These are phyloP conservation scores for Orcinus orca DNA, from an alignment of 2,113 vertebrate species.

Conservation along the genomic window DNA sequence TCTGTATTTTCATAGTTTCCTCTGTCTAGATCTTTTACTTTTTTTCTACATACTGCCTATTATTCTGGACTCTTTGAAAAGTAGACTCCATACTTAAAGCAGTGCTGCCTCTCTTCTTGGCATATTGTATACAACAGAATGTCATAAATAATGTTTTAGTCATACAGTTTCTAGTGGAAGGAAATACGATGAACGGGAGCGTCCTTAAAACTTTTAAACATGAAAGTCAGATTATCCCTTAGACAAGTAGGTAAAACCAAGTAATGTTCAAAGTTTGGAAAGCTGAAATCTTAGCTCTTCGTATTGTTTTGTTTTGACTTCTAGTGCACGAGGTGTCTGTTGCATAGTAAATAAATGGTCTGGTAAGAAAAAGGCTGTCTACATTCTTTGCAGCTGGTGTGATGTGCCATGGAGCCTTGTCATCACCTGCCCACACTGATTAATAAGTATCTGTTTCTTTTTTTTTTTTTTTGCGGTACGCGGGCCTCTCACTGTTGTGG, in stretches of 20 bases:
- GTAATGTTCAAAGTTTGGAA: slow-evolving; percentile 59
- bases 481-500: too few species aligned
- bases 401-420: slow-evolving; percentile 61
- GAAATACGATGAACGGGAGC: slow-evolving; percentile 19
- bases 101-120: slow-evolving; percentile 28
- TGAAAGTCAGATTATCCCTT: slow-evolving; percentile 52
- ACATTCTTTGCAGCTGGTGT: slow-evolving; percentile 72
- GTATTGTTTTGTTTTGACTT: slow-evolving; percentile 78
- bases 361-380: slow-evolving; percentile 51
- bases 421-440: slow-evolving; percentile 77
- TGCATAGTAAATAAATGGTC: slow-evolving; percentile 69
- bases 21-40: neutral
- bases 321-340: slow-evolving; percentile 61
- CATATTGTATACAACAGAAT: slow-evolving; percentile 46
- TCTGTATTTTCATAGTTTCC: neutral
- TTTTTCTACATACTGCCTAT: neutral
- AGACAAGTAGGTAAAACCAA: slow-evolving; percentile 44
- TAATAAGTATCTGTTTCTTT: slow-evolving; percentile 80
- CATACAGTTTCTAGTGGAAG: neutral
- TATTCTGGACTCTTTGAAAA: neutral
- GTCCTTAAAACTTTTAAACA: slow-evolving; percentile 51
- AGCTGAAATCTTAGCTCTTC: slow-evolving; percentile 72
- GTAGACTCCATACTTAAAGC: neutral
- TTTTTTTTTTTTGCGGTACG: too few species aligned
- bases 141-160: slow-evolving; percentile 65